Percentiles rank a stretch among this genome's conserved stretches.
Conservation (phyloP, 2,113 vertebrate genomes). For the Myocastor coypus region DNA sequence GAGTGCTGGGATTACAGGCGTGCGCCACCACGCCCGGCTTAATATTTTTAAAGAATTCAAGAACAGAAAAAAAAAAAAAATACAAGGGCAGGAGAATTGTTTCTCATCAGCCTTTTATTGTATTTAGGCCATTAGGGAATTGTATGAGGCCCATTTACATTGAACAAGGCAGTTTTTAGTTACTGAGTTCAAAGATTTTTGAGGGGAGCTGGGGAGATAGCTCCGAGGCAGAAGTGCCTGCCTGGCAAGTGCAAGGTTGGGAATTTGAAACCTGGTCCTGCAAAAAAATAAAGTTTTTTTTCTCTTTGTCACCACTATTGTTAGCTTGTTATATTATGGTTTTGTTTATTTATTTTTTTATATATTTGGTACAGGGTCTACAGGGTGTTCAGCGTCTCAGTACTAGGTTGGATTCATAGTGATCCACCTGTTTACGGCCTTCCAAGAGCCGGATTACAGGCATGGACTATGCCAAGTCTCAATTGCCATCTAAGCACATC, state of each 20-base stretch:
- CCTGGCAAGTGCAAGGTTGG: too few relatives aligned
- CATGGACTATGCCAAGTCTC: too few relatives aligned
- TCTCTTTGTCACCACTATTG: not conserved
- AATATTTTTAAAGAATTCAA: too few relatives aligned
- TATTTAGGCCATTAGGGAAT: not conserved
- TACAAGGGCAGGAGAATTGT: not conserved
- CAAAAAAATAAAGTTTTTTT: too few relatives aligned
- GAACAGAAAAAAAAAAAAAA: not conserved
- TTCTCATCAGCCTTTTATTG: constrained; percentile 20
- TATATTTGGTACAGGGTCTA: not conserved
- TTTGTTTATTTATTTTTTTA: not conserved
- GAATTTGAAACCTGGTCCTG: too few relatives aligned
- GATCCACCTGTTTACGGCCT: too few relatives aligned
- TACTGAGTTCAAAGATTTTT: not conserved
- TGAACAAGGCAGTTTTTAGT: not conserved
- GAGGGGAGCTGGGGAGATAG: too few relatives aligned
- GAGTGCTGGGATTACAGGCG: too few relatives aligned
- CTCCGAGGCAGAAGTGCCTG: too few relatives aligned
- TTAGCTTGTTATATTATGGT: not conserved
- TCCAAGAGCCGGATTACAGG: too few relatives aligned
- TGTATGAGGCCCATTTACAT: not conserved
- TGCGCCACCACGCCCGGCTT: too few relatives aligned
- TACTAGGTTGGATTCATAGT: not conserved
- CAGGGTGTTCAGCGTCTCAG: not conserved
- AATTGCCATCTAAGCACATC: too few relatives aligned